Conservation (phyloP, 1,140 invertebrate genomes). For the Reticulitermes speratus region DNA sequence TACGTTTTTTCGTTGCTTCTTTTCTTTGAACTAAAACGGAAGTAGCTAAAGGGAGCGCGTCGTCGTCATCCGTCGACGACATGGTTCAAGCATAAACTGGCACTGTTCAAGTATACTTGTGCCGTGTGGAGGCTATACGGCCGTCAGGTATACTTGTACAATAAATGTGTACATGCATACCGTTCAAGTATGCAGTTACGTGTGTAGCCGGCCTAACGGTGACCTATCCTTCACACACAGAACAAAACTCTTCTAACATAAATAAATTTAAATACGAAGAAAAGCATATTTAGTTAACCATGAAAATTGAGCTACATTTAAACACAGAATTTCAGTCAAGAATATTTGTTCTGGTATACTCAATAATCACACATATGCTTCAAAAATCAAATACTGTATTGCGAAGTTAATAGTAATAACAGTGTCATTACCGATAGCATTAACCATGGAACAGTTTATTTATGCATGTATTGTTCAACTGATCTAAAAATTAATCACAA, state of each 20-base stretch:
- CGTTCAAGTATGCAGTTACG: too few species aligned
- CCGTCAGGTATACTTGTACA: too few species aligned
- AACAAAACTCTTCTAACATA: background rate
- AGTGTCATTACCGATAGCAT: slow-evolving; percentile 12
- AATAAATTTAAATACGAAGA: background rate
- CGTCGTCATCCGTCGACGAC: too few species aligned
- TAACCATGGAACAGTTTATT: slow-evolving; percentile 4
- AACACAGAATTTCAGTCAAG: background rate
- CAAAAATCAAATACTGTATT: slow-evolving; percentile 17
- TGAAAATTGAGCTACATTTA: background rate
- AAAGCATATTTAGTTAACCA: background rate
- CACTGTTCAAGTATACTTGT: too few species aligned
- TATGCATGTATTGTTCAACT: slow-evolving; percentile 13
- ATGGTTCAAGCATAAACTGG: too few species aligned
- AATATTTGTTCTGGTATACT: background rate
- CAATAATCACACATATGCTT: slow-evolving; percentile 6
- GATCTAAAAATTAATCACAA: slow-evolving; percentile 14
- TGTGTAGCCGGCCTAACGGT: too few species aligned
- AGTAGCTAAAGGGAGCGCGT: too few species aligned
- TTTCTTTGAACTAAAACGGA: too few species aligned
- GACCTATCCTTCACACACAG: background rate
- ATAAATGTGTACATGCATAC: too few species aligned
- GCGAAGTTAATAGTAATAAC: slow-evolving; percentile 19
- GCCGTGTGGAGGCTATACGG: too few species aligned
- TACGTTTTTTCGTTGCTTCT: too few species aligned